Evolutionary conservation across 2,797 vertebrate genomes (phyloP), one percentile per base, ranked within the genome.

Genomic region (Pangasius sanitwongsei): DNA sequence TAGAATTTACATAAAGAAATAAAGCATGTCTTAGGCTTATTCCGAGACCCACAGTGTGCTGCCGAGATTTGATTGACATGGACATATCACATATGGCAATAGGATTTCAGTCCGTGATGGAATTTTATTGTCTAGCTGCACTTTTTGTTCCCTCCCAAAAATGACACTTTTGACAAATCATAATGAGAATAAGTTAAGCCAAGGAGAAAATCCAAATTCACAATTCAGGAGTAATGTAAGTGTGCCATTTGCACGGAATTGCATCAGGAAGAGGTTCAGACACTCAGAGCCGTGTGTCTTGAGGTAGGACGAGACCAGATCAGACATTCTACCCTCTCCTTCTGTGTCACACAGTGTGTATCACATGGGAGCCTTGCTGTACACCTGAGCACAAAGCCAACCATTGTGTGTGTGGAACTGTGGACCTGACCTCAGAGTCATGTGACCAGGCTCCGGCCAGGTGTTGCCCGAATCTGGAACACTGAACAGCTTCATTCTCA

Each of bases 341-440:
- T 34, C 67, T 87, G 86, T 90, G 90, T 89, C 86, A 91, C 81
- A 89, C 50, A 90, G 87, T 87, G 77, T 74, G 89, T 81, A 90
- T 88, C 87, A 91, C 89, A 90, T 88, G 83, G 88, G 85, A 88
- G 86, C 74, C 85, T 72, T 70, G 85, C 77, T 20, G 83, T 87
- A 92, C 91, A 91, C 91, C 90, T 90, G 88, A 91, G 87, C 72
- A 92, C 91, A 92, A 92, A 88, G 89, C 80, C 75, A 63, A 55
- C 65, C 87, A 89, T 92, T 92, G 90, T 92, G 87, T 86, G 70
- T 89, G 59, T 16, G 53, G 72, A 74, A 86, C n/a, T 67, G 78
- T 83, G 41, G 61, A 31, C 11, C 86, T 91, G 89, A 91, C 89
- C 90, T 91, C 83, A 87, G 85, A 89, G 87, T 92, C 92, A 91